Conservation (phyloP, 64 coral and sea anemone genomes). For the Actinia tenebrosa region DNA sequence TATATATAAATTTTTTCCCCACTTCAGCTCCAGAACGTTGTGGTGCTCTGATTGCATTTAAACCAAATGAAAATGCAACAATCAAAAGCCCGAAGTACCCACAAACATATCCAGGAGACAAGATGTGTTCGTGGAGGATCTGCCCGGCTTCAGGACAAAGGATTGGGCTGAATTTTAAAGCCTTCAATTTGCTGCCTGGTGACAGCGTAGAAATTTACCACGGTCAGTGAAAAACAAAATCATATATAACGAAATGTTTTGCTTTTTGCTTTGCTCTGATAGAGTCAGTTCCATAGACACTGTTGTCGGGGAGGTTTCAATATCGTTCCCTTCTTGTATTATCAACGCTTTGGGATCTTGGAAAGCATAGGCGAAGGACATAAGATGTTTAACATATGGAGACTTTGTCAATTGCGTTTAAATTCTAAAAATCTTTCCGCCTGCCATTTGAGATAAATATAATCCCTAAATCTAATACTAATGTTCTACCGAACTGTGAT, state of each 20-base stretch:
- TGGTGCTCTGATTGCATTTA: constrained; percentile 31
- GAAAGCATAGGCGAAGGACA: no score
- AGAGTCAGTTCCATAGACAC: no score
- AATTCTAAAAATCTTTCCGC: no score
- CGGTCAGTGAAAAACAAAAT: constrained; percentile 18
- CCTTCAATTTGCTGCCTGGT: constrained; percentile 41
- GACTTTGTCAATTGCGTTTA: no score
- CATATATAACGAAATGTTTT: neutral
- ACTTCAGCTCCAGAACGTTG: constrained; percentile 35
- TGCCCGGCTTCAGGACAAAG: constrained; percentile 62
- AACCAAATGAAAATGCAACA: constrained; percentile 1
- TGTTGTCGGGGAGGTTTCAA: no score
- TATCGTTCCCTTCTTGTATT: no score
- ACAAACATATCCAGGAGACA: constrained; percentile 41
- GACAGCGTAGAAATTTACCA: constrained; percentile 71
- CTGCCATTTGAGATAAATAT: no score
- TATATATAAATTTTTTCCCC: neutral
- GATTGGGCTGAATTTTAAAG: constrained; percentile 52
- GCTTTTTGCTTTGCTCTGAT: no score
- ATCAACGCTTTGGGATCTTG: no score
- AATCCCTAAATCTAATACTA: no score
- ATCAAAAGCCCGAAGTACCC: constrained; percentile 67
- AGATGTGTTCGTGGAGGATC: constrained; percentile 84
- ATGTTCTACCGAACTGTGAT: no score
- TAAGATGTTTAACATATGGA: no score